These are phyloP conservation scores for Corydoras maculifer DNA, from an alignment of 2,113 vertebrate genomes.

Conservation along the genomic window DNA sequence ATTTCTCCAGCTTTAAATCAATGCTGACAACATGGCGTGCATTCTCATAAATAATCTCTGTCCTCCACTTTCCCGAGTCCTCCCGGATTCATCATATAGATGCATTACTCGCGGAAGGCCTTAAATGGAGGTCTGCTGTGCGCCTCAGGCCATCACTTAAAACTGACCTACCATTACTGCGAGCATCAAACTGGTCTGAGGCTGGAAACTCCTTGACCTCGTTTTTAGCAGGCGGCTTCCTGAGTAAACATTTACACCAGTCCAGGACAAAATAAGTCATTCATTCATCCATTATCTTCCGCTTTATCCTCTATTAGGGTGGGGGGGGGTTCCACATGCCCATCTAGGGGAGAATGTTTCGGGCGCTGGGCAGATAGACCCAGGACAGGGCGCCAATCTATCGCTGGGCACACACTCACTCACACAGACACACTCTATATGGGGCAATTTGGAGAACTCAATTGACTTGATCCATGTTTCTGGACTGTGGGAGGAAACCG, in stretches of 20 bases:
- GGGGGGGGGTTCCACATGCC: too few relatives aligned
- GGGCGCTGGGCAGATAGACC: too few relatives aligned
- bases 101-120: not conserved
- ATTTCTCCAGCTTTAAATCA: not conserved
- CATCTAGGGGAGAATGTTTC: too few relatives aligned
- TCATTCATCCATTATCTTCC: too few relatives aligned
- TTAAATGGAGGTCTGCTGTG: not conserved
- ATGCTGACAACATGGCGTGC: not conserved
- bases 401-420: too few relatives aligned
- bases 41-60: constrained; percentile 9
- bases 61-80: not conserved
- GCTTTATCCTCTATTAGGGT: too few relatives aligned
- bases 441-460: too few relatives aligned
- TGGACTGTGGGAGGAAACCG: too few relatives aligned
- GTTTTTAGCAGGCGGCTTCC: not conserved
- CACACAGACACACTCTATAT: too few relatives aligned
- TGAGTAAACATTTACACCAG: not conserved
- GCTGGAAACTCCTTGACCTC: not conserved
- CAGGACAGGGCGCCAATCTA: too few relatives aligned
- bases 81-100: not conserved
- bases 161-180: constrained; percentile 4
- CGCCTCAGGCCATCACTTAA: not conserved
- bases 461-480: too few relatives aligned
- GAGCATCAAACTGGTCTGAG: not conserved
- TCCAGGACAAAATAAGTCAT: not conserved